Evolutionary conservation across 1,140 invertebrate genomes (phyloP).

Genomic region (Nymphalis io): DNA sequence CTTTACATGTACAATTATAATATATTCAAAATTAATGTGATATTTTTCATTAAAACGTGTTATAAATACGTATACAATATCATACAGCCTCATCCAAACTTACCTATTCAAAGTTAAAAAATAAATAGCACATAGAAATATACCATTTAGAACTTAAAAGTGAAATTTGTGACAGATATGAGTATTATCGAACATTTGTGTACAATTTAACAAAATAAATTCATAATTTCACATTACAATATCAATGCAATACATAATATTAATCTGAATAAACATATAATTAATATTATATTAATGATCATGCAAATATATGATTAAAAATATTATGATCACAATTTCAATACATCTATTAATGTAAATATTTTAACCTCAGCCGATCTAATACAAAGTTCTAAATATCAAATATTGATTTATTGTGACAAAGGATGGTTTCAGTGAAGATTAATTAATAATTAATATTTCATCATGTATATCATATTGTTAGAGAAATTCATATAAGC

Average conservation of each 20-base stretch:
- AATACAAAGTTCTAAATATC: not conserved
- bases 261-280: not conserved
- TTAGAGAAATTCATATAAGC: no score
- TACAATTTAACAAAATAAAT: slow-evolving; percentile 10
- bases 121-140: not conserved
- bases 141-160: slow-evolving; percentile 8
- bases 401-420: slow-evolving; percentile 5
- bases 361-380: not conserved
- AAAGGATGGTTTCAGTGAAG: slow-evolving; percentile 1
- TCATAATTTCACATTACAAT: not conserved
- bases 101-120: not conserved
- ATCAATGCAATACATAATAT: slow-evolving; percentile 6
- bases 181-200: slow-evolving; percentile 29
- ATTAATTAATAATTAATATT: not conserved
- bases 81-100: not conserved
- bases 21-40: no score
- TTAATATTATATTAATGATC: not conserved
- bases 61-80: no score
- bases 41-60: no score
- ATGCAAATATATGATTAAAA: not conserved
- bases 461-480: no score
- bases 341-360: slow-evolving; percentile 4
- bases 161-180: slow-evolving; percentile 32
- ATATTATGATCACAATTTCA: not conserved
- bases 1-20: no score